Conservation (phyloP, 2,113 vertebrate genomes). For the Trochalopteron elliotii region DNA sequence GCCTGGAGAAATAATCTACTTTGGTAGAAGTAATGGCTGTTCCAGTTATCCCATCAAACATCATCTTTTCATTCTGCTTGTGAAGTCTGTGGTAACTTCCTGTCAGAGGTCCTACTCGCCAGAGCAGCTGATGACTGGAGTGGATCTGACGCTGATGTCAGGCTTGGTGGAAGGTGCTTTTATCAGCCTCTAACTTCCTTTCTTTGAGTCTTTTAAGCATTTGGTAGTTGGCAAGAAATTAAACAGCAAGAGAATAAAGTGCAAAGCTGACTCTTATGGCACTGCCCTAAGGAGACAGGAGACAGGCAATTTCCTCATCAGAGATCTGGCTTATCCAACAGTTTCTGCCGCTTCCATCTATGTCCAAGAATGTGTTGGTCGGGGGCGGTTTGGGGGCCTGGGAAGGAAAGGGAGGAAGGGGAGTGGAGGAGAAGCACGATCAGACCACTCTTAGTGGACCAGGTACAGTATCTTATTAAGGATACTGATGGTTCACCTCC, state of each 20-base stretch:
- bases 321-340: not conserved
- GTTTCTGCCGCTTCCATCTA: not conserved
- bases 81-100: not conserved
- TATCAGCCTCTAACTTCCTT: not conserved
- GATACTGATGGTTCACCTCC: not conserved
- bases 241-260: not conserved
- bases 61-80: not conserved
- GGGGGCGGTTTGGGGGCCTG: fast-evolving
- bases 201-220: not conserved
- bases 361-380: not conserved
- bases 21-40: not conserved
- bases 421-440: not conserved
- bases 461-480: not conserved
- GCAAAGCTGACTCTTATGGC: not conserved
- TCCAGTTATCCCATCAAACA: not conserved
- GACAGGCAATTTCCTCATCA: not conserved
- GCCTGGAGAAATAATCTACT: not conserved
- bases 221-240: not conserved
- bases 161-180: not conserved
- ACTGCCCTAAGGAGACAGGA: not conserved
- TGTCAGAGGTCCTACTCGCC: not conserved
- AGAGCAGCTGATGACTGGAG: not conserved
- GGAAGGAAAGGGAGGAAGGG: not conserved
- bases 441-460: not conserved
- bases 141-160: not conserved